Percentiles rank a stretch among this genome's conserved stretches.
Conservation (phyloP, 2,113 vertebrate genomes). For the Athene noctua region DNA sequence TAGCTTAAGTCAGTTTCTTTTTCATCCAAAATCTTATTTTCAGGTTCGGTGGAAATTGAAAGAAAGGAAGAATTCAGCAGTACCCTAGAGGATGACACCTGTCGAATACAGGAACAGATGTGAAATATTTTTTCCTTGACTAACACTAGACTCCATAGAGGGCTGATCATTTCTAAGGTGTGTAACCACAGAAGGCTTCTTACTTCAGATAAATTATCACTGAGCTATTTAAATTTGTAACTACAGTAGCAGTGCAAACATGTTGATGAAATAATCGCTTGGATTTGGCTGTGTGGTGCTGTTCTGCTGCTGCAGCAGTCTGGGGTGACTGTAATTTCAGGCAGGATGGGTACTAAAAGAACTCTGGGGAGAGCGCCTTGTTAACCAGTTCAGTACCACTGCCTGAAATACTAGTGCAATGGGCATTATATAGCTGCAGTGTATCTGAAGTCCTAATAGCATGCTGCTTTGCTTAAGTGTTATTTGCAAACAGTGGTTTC, state of each 20-base stretch:
- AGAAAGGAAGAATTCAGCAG: not conserved
- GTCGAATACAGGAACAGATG: not conserved
- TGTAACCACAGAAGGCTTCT: not conserved
- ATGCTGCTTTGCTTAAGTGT: not conserved
- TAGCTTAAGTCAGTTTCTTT: not conserved
- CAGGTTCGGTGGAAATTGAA: not conserved
- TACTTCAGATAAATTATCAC: not conserved
- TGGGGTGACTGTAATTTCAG: not conserved
- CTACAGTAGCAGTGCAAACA: not conserved
- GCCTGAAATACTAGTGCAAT: not conserved
- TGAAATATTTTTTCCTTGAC: conserved; percentile 4
- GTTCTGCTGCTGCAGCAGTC: not conserved
- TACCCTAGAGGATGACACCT: not conserved
- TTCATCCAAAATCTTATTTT: not conserved
- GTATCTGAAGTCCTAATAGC: not conserved
- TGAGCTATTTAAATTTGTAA: not conserved
- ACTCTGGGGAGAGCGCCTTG: not conserved
- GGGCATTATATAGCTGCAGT: not conserved
- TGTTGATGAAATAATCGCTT: not conserved
- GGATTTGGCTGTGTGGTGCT: not conserved
- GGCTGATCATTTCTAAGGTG: not conserved
- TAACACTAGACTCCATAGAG: not conserved
- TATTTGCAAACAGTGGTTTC: not conserved
- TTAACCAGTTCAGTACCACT: not conserved
- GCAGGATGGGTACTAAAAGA: not conserved